phyloP scores from a whole-genome alignment of 2,888 invertebrate genomes.

The Syritta pipiens region DNA sequence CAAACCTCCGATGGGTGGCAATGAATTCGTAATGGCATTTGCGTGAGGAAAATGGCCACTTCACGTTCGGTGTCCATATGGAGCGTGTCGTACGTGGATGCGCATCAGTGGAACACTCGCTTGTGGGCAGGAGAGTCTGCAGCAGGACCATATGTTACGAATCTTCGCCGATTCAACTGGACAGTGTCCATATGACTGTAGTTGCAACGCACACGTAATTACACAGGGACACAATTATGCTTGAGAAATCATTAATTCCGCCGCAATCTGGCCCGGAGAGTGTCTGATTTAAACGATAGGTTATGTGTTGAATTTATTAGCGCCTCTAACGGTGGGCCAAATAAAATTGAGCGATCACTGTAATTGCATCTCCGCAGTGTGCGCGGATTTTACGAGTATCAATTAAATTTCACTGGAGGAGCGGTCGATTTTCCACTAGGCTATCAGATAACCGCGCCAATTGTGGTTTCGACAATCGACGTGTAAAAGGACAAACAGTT shows the following conservation, averaged over 20 bases:
- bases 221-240: not conserved
- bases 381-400: not conserved
- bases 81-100: slow-evolving; percentile 38
- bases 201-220: slow-evolving; percentile 32
- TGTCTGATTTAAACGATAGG: not conserved
- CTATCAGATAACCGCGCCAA: not conserved
- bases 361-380: not conserved
- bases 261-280: not conserved
- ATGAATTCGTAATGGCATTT: slow-evolving; percentile 62
- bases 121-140: slow-evolving; percentile 13
- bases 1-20: slow-evolving; percentile 16
- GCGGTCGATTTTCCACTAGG: not conserved
- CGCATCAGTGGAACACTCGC: slow-evolving; percentile 4
- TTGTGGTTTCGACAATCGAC: not conserved
- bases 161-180: too few species aligned
- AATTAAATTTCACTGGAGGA: not conserved
- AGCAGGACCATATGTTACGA: slow-evolving; percentile 39
- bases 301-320: not conserved
- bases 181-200: too few species aligned
- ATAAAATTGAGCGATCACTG: not conserved
- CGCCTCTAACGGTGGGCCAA: not conserved
- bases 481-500: not conserved
- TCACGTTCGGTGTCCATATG: slow-evolving; percentile 29
- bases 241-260: slow-evolving; percentile 11
- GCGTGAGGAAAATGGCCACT: slow-evolving; percentile 65